These are phyloP conservation scores for Cyprinus carpio DNA, from an alignment of 2,113 vertebrate species.

Conservation along the genomic window DNA sequence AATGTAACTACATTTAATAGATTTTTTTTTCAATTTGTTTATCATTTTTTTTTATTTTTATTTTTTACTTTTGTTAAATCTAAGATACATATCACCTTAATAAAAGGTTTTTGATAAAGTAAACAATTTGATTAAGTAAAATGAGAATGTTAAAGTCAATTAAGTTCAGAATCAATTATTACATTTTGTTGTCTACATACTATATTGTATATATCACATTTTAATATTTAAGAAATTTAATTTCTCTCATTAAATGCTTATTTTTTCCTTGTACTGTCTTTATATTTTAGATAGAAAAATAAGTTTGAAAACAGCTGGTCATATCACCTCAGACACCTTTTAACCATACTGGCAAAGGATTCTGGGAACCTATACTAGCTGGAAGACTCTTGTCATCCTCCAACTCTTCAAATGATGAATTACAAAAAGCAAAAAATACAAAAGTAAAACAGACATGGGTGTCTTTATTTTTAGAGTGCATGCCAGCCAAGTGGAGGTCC, in stretches of 20 bases:
- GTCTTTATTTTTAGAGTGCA: constrained; percentile 63
- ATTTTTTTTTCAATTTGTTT: too few species aligned
- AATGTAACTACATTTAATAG: too few species aligned
- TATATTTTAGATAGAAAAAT: not conserved
- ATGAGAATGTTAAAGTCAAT: not conserved
- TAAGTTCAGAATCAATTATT: too few species aligned
- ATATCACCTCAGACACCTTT: not conserved
- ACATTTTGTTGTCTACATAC: too few species aligned
- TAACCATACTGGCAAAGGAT: not conserved
- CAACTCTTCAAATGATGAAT: constrained; percentile 20
- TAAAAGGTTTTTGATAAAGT: too few species aligned
- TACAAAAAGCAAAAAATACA: constrained; percentile 67
- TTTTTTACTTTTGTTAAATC: too few species aligned
- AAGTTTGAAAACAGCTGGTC: not conserved
- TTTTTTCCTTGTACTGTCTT: not conserved
- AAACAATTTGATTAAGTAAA: not conserved
- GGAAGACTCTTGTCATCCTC: constrained; percentile 58
- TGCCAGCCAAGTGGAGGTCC: constrained; percentile 58
- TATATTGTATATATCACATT: not conserved
- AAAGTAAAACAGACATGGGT: constrained; percentile 67
- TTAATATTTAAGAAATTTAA: not conserved
- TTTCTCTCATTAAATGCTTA: not conserved
- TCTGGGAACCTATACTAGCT: constrained; percentile 45
- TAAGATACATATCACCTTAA: too few species aligned
- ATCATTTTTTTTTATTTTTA: too few species aligned